phyloP scores from a whole-genome alignment of 2,888 invertebrate species.

The Polylopha cassiicola region DNA sequence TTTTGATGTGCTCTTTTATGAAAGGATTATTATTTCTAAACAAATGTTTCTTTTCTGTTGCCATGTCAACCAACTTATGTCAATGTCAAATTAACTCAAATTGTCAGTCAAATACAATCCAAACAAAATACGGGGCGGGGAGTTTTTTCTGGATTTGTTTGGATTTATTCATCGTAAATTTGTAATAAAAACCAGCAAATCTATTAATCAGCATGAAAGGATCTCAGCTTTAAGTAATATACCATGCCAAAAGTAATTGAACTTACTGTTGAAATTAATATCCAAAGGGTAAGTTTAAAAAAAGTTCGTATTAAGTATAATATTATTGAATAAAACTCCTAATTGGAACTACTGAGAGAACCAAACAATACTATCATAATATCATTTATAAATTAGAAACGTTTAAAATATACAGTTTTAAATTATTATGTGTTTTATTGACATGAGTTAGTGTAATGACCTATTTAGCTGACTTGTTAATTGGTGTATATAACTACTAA shows the following conservation, averaged over 20 bases:
- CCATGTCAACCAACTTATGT: not conserved
- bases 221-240: too few relatives aligned
- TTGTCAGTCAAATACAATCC: not conserved
- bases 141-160: constrained; percentile 3
- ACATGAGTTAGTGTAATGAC: too few relatives aligned
- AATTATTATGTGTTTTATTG: too few relatives aligned
- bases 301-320: not conserved
- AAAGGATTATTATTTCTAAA: not conserved
- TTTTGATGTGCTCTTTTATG: too few relatives aligned
- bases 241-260: constrained; percentile 78
- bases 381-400: too few relatives aligned
- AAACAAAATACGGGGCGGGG: constrained; percentile 2
- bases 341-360: too few relatives aligned
- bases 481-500: too few relatives aligned
- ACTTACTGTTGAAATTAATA: constrained; percentile 75
- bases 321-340: too few relatives aligned
- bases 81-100: constrained; percentile 8
- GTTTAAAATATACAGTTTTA: too few relatives aligned
- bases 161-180: not conserved
- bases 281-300: constrained; percentile 68
- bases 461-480: too few relatives aligned
- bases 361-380: too few relatives aligned
- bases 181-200: constrained; percentile 6
- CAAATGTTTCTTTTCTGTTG: not conserved
- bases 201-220: constrained; percentile 5